phyloP scores from a whole-genome alignment of 2,797 vertebrate genomes.

The Choloepus didactylus region DNA sequence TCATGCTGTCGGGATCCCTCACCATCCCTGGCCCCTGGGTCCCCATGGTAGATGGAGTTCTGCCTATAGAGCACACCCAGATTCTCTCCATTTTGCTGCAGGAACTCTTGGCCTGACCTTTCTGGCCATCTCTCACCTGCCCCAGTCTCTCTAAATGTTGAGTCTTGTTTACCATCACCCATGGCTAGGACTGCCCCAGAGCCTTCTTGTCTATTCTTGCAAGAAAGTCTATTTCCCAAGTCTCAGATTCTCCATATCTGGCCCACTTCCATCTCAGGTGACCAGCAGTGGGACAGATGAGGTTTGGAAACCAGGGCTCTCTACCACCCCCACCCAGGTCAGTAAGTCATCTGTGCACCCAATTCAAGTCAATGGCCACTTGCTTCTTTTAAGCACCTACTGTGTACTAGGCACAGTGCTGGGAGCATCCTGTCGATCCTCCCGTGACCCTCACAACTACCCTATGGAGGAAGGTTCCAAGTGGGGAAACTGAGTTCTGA shows the following conservation, averaged over 20 bases:
- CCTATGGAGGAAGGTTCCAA: rapidly evolving
- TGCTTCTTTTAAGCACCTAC: background rate
- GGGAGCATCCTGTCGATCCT: background rate
- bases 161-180: background rate
- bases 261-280: background rate
- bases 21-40: background rate
- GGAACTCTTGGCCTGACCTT: background rate
- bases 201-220: background rate
- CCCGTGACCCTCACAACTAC: background rate
- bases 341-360: background rate
- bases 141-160: background rate
- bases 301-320: background rate
- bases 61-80: background rate
- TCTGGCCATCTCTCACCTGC: too few species aligned
- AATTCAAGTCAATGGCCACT: background rate
- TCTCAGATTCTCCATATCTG: background rate
- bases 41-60: rapidly evolving
- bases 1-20: too few species aligned
- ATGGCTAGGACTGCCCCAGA: background rate
- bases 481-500: background rate
- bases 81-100: background rate
- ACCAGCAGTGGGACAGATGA: background rate
- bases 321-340: background rate
- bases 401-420: rapidly evolving
- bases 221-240: background rate